Conservation (phyloP, 2,797 vertebrate species). For the Microctenopoma lineatum region DNA sequence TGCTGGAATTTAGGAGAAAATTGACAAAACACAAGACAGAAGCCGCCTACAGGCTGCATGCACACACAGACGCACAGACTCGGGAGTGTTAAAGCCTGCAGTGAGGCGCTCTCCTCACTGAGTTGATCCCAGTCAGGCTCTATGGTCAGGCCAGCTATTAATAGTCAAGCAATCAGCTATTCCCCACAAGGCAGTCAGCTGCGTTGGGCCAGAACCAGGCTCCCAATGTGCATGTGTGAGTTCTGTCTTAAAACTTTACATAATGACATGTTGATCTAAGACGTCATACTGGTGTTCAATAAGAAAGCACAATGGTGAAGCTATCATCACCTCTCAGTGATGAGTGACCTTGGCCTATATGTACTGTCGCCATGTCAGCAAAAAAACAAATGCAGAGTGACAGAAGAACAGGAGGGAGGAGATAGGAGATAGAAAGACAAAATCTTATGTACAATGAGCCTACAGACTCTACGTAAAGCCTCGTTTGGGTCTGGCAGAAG, state of each 20-base stretch:
- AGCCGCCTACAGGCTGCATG: constrained; percentile 15
- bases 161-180: constrained; percentile 78
- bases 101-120: constrained; percentile 38
- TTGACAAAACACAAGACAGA: not conserved
- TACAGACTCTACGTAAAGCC: not conserved
- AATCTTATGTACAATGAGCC: not conserved
- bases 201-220: constrained; percentile 48
- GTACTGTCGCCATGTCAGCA: not conserved
- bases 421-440: not conserved
- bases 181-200: constrained; percentile 60
- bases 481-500: not conserved
- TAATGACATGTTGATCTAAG: constrained; percentile 12
- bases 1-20: constrained; percentile 16
- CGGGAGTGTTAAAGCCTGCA: constrained; percentile 34
- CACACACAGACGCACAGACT: not conserved
- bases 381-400: not conserved
- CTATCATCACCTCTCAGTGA: constrained; percentile 21
- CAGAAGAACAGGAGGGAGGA: not conserved
- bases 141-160: constrained; percentile 68
- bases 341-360: constrained; percentile 12
- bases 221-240: constrained; percentile 6
- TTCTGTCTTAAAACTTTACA: constrained; percentile 14
- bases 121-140: constrained; percentile 62
- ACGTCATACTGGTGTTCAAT: not conserved
- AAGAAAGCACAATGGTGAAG: not conserved